Evolutionary conservation across 2,797 vertebrate genomes (phyloP), one percentile per base, ranked within the genome.

Genomic region (Dryobates pubescens): DNA sequence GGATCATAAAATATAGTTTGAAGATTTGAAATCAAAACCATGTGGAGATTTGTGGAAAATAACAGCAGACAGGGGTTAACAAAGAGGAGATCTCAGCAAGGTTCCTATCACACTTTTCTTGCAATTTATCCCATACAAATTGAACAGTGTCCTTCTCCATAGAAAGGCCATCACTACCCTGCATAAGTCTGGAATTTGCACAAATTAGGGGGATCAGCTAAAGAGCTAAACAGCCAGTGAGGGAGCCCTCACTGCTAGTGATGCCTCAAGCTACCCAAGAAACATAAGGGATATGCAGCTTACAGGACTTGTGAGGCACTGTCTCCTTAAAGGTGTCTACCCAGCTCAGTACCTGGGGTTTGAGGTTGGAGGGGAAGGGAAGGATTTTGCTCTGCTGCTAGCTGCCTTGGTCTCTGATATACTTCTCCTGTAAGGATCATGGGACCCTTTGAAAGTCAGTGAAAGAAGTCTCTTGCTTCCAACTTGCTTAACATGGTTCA

Each of bases 1-100:
- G 22, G 57, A 85, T 51, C 27, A 54, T 51, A 84, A 89, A 93
- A 54, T 71, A 56, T 47, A 74, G 81, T 91, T 90, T 87, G 80
- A 90, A 89, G 53, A 79, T 89, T 54, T 77, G 43, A 91, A 94
- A 94, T 96, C 51, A 94, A 95, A 95, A 75, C 43, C 82, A 90
- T 1, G 24, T 78, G 81, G 47, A 51, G 32, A 59, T 19, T 57
- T 1, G 0, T 3, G 26, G 30, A 84, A 89, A 93, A 80, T 76
- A 5, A 49, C 12, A 83, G 32, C 38, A 80, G 72, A 41, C 4
- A 76, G 51, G 53, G 76, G 82, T 93, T 90, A 93, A 91, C 1
- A 3, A 67, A 71, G 47, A 78, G 30, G 58, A 82, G 84, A 89
- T 70, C 41, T 78, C 45, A 47, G 32, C 1, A 4, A 88, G 41